These are phyloP conservation scores for Drosophila mojavensis DNA, from an alignment of 1,140 invertebrate genomes.

Conservation along the genomic window DNA sequence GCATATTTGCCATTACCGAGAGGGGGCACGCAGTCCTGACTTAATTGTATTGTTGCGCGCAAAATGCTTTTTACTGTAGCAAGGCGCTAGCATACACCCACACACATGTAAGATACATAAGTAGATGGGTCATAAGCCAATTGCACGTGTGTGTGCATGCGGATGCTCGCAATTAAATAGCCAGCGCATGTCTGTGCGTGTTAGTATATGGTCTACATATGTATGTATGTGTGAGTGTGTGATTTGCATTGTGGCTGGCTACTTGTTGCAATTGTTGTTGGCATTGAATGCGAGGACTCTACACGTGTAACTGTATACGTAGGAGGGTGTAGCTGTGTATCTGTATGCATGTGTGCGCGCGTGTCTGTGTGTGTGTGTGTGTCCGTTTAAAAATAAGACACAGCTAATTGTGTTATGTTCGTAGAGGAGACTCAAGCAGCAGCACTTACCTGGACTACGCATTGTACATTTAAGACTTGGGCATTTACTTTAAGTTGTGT, in stretches of 20 bases:
- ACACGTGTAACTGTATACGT: neutral
- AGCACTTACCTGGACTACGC: constrained; percentile 31
- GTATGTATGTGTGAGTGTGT: constrained; percentile 10
- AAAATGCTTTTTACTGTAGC: neutral
- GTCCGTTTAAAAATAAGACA: constrained; percentile 33
- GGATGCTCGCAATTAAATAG: constrained; percentile 7
- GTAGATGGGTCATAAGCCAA: neutral
- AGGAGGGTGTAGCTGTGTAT: neutral
- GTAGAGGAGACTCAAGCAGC: neutral
- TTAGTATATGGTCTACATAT: neutral
- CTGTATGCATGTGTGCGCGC: neutral
- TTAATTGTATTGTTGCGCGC: neutral
- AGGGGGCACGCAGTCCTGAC: no score
- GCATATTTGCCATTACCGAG: no score
- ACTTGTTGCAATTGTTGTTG: constrained; percentile 43
- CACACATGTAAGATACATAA: neutral
- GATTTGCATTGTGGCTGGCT: neutral
- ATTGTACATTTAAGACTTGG: constrained; percentile 21
- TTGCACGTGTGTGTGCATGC: neutral
- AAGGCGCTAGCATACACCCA: neutral
- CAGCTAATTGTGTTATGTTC: constrained; percentile 13
- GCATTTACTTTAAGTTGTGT: neutral
- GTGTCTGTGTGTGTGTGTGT: neutral
- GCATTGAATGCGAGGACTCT: constrained; percentile 27
- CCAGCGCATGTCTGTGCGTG: neutral